A percentile compares a stretch with the other conserved stretches of the same genome.
Conservation (phyloP, 2,797 vertebrate species). For the Halcyon chelicuti region DNA sequence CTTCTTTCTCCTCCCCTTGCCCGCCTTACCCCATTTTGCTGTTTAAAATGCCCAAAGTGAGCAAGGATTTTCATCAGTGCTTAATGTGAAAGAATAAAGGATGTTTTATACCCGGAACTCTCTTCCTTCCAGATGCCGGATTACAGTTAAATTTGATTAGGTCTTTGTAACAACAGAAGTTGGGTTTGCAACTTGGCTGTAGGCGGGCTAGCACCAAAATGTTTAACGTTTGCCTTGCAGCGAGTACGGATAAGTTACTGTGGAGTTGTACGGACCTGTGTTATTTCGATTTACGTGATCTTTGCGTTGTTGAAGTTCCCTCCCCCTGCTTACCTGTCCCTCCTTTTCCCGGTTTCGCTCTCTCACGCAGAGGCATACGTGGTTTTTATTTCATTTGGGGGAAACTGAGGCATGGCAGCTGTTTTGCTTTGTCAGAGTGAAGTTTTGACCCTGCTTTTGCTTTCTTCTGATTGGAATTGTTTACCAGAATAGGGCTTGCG, state of each 20-base stretch:
- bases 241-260: rapidly evolving
- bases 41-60: background rate
- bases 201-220: background rate
- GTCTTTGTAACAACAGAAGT: background rate
- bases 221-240: background rate
- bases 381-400: background rate
- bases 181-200: background rate
- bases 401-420: background rate
- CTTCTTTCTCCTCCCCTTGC: background rate
- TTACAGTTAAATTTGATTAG: background rate
- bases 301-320: background rate
- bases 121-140: background rate
- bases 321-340: background rate
- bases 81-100: background rate
- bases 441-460: background rate
- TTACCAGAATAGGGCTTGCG: background rate
- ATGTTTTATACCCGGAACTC: background rate
- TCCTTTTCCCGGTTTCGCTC: background rate
- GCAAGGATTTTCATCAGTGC: background rate
- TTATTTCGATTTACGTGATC: background rate
- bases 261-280: background rate
- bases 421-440: background rate
- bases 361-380: rapidly evolving
- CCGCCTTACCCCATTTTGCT: rapidly evolving
- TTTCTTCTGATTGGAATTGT: background rate